Percentiles rank a stretch among this genome's conserved stretches.
Conservation (phyloP, 2,113 vertebrate species). For the Willisornis vidua region DNA sequence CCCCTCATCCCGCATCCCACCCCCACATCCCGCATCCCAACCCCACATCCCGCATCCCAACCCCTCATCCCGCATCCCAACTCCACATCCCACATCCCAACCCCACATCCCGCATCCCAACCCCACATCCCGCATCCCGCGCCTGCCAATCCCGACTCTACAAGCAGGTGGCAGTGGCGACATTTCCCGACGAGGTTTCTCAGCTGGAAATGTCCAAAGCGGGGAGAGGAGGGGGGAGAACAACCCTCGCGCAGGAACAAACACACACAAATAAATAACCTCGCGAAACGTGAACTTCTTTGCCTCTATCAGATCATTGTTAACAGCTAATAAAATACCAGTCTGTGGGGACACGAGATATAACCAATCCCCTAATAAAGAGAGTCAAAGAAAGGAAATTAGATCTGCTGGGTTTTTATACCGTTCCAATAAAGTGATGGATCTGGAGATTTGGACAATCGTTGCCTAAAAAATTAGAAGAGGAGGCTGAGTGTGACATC, state of each 20-base stretch:
- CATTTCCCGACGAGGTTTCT: conserved; percentile 73
- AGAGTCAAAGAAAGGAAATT: conserved; percentile 29
- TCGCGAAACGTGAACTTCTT: conserved; percentile 63
- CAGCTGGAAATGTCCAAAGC: conserved; percentile 48
- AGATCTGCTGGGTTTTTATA: conserved; percentile 11
- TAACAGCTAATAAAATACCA: conserved; percentile 69
- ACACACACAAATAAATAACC: conserved; percentile 65
- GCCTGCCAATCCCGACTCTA: conserved; percentile 60
- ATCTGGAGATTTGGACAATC: background rate
- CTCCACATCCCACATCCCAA: background rate
- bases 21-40: fast-evolving
- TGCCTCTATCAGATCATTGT: conserved; percentile 61
- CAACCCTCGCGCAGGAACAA: conserved; percentile 17
- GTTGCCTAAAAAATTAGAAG: conserved; percentile 18
- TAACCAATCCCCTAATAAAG: conserved; percentile 49
- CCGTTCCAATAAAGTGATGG: background rate
- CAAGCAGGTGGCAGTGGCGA: conserved; percentile 82
- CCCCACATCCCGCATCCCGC: background rate
- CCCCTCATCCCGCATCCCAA: background rate
- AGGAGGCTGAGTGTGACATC: background rate
- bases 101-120: background rate
- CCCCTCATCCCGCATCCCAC: background rate
- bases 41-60: too few relatives aligned
- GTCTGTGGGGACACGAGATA: conserved; percentile 57
- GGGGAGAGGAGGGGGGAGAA: background rate